phyloP scores from a whole-genome alignment of 2,113 vertebrate species.

The Hyperopisus bebe region DNA sequence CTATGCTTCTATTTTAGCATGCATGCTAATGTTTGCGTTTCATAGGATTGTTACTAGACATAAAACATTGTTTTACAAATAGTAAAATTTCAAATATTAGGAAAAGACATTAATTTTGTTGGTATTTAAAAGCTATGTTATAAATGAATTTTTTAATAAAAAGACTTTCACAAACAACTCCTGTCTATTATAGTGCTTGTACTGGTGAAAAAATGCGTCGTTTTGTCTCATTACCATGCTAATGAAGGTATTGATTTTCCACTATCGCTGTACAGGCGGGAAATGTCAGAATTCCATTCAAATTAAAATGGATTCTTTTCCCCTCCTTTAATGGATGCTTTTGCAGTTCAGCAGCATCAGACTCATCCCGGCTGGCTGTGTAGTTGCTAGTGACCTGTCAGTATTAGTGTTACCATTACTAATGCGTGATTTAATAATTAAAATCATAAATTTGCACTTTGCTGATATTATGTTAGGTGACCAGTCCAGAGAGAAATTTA shows the following conservation, averaged over 20 bases:
- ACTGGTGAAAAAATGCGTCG: background rate
- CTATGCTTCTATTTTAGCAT: conserved; percentile 38
- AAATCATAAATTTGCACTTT: background rate
- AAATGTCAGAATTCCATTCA: background rate
- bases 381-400: background rate
- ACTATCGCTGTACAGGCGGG: background rate
- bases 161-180: conserved; percentile 12
- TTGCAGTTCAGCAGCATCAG: background rate
- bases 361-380: background rate
- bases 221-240: background rate
- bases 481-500: background rate
- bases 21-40: conserved; percentile 53
- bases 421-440: background rate
- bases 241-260: background rate
- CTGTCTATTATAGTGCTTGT: background rate
- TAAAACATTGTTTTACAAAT: conserved; percentile 57
- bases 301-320: background rate
- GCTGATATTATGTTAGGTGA: background rate
- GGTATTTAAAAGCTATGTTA: conserved; percentile 65
- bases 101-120: conserved; percentile 58
- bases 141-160: conserved; percentile 52
- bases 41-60: conserved; percentile 54
- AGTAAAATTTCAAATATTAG: conserved; percentile 50
- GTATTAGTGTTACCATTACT: background rate
- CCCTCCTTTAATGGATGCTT: background rate